A percentile compares a stretch with the other conserved stretches of the same genome.
These are phyloP conservation scores for Chironomus striatipennis DNA, from an alignment of 1,140 invertebrate species.

Conservation along the genomic window DNA sequence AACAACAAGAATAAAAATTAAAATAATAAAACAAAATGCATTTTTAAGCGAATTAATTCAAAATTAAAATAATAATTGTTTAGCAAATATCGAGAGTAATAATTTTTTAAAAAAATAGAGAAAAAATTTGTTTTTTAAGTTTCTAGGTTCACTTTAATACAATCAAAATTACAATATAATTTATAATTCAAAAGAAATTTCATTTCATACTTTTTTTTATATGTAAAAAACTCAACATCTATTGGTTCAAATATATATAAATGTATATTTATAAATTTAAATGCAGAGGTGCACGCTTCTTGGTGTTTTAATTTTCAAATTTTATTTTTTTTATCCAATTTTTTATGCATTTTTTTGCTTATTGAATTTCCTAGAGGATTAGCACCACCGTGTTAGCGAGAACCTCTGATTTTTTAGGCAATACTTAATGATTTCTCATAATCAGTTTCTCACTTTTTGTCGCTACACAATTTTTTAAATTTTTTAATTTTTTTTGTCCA, in stretches of 20 bases:
- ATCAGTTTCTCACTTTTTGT: conserved; percentile 10
- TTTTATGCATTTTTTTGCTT: not conserved
- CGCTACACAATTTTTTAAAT: not conserved
- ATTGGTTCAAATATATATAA: conserved; percentile 10
- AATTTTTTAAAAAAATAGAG: not conserved
- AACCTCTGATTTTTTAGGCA: conserved; percentile 12
- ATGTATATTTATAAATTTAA: not conserved
- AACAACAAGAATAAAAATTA: too few relatives aligned
- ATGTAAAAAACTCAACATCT: conserved; percentile 8
- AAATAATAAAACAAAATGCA: too few relatives aligned
- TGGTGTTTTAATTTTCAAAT: not conserved
- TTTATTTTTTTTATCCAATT: not conserved
- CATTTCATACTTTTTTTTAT: not conserved
- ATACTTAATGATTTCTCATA: conserved; percentile 6
- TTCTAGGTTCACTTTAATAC: not conserved
- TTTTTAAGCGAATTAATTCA: too few relatives aligned
- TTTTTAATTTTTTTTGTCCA: not conserved
- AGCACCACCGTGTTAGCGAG: conserved; percentile 4
- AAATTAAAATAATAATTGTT: too few relatives aligned
- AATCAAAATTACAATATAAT: not conserved
- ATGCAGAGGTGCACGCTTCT: conserved; percentile 5
- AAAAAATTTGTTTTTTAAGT: not conserved
- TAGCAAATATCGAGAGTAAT: too few relatives aligned
- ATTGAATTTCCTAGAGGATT: not conserved
- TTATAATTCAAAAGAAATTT: not conserved